Conservation (phyloP, 2,888 invertebrate genomes). For the Eupithecia exiguata region DNA sequence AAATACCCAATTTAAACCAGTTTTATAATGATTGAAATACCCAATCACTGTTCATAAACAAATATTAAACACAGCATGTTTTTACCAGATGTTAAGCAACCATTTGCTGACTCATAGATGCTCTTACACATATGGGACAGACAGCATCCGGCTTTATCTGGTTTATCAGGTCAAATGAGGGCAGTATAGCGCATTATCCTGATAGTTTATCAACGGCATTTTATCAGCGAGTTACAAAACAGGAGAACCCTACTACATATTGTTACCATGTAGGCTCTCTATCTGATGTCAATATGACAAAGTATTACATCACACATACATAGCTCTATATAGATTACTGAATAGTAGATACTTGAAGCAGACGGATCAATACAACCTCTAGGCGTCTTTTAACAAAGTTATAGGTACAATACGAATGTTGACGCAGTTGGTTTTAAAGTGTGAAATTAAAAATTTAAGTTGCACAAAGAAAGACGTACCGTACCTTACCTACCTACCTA, state of each 20-base stretch:
- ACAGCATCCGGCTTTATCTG: background rate
- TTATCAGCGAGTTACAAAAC: background rate
- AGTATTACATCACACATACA: background rate
- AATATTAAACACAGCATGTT: background rate
- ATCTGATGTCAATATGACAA: background rate
- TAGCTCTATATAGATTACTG: background rate
- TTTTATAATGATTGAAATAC: background rate
- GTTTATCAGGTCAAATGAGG: slow-evolving; percentile 2
- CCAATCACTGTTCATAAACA: slow-evolving; percentile 3
- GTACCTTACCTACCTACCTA: background rate
- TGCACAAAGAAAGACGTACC: too few relatives aligned
- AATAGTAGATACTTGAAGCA: background rate
- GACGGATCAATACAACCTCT: background rate
- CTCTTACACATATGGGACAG: background rate
- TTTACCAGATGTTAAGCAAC: background rate
- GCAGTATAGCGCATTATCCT: background rate
- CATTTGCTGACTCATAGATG: background rate
- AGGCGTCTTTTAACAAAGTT: background rate
- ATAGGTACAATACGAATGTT: background rate
- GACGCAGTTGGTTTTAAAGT: background rate
- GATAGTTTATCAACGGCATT: background rate
- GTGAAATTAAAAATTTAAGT: background rate
- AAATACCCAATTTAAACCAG: background rate
- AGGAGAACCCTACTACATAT: background rate
- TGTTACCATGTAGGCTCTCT: background rate